Evolutionary conservation across 2,888 invertebrate genomes (phyloP), one percentile per base, ranked within the genome.

Genomic region (Argyra leucocephala): DNA sequence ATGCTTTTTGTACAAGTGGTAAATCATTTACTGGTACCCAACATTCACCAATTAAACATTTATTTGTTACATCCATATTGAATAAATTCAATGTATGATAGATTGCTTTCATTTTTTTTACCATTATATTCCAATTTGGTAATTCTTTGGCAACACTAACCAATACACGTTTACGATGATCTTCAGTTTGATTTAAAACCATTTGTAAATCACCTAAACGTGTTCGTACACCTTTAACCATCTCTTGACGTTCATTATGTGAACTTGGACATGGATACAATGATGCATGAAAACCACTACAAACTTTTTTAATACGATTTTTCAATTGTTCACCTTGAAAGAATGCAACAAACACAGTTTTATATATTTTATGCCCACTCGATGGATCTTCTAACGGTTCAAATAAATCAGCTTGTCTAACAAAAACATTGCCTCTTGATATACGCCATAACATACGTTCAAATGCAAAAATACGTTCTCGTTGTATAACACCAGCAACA

Each of bases 51-150:
- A 94, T 92, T 31, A 93, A 83, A 76, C 93, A 93, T 75, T 93
- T 93, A 79, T 91, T 90, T 1, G 92, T 89, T 10, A 93, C 91
- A 75, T 95, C 94, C 82, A 93, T 86, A 76, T 90, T 95, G 81
- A 95, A 94, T 81, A 93, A 85, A 80, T 96, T 96, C 72, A 96
- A 83, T 0, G 91, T 93, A 76, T 95, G 93, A 80, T 95, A 96
- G 75, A 96, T 94, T 3, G 95, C 94, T 77, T 96, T 96, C 84
- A 91, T 90, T 78, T 92, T 91, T 62, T 87, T 83, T 18, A 91
- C 89, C 84, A 91, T 90, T 23, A 91, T 84, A 70, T 84, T 84
- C 93, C 93, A 94, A 71, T 86, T 86, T 66, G 90, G 88, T 69
- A 94, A 79, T 75, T 91, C 89, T 73, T 90, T 89, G 6, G 92